Conservation (phyloP, 2,113 vertebrate species). For the Pseudorhombus dupliciocellatus region DNA sequence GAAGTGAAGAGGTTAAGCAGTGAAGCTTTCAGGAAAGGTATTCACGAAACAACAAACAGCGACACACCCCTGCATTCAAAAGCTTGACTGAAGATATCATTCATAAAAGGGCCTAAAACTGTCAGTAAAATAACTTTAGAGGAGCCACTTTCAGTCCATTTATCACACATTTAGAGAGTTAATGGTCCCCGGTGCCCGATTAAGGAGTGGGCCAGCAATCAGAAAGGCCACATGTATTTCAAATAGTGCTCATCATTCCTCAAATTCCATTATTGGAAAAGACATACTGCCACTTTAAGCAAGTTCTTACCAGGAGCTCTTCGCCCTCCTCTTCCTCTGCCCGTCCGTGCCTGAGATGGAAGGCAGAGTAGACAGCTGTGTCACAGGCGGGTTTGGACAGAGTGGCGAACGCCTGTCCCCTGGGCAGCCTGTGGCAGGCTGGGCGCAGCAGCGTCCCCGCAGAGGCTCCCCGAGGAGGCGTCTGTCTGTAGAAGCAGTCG, state of each 20-base stretch:
- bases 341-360: slow-evolving; percentile 64
- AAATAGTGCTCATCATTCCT: not conserved
- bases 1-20: too few relatives aligned
- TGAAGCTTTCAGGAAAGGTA: not conserved
- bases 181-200: too few relatives aligned
- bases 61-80: not conserved
- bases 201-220: too few relatives aligned
- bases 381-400: slow-evolving; percentile 70
- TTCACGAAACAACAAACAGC: not conserved
- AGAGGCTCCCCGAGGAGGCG: slow-evolving; percentile 60
- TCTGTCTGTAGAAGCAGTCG: slow-evolving; percentile 77
- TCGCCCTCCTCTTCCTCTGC: slow-evolving; percentile 43
- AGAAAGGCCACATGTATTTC: not conserved
- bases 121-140: too few relatives aligned
- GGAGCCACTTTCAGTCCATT: too few relatives aligned
- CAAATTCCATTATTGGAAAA: not conserved
- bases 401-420: slow-evolving; percentile 72
- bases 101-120: not conserved
- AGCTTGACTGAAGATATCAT: not conserved
- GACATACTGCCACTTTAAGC: slow-evolving; percentile 13
- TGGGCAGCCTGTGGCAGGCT: slow-evolving; percentile 72
- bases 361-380: slow-evolving; percentile 73
- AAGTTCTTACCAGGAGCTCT: slow-evolving; percentile 65
- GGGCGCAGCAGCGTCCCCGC: slow-evolving; percentile 50
- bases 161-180: too few relatives aligned